These are phyloP conservation scores for Zeuzera pyrina DNA, from an alignment of 2,888 invertebrate genomes.

Conservation along the genomic window DNA sequence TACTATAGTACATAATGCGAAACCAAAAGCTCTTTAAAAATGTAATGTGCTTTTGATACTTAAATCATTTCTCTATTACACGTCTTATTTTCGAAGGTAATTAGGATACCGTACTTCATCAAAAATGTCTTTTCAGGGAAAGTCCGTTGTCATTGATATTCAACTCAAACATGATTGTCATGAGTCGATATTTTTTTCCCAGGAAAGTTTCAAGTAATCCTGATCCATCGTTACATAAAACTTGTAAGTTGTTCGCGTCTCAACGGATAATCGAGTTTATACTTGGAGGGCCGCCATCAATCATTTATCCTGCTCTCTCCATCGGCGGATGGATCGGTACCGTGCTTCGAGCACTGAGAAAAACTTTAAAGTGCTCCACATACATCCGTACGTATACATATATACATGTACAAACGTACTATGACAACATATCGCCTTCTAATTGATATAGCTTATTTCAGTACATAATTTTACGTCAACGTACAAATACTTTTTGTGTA, in stretches of 20 bases:
- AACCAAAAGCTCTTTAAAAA: too few relatives aligned
- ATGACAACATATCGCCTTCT: too few relatives aligned
- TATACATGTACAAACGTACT: too few relatives aligned
- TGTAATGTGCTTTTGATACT: too few relatives aligned
- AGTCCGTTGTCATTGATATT: conserved; percentile 38
- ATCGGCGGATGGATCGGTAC: conserved; percentile 32
- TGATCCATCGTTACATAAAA: conserved; percentile 73
- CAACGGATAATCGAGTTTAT: conserved; percentile 73
- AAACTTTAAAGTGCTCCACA: conserved; percentile 63
- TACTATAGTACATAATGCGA: too few relatives aligned
- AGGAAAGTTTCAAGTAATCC: conserved; percentile 64
- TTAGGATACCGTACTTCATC: background rate
- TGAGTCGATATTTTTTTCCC: conserved; percentile 54
- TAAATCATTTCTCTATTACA: too few relatives aligned
- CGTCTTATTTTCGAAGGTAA: too few relatives aligned
- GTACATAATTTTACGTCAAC: too few relatives aligned
- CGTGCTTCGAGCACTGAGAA: conserved; percentile 40
- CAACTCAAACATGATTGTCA: conserved; percentile 66
- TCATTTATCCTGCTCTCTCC: conserved; percentile 62
- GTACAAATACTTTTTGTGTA: too few relatives aligned
- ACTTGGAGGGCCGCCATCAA: conserved; percentile 70
- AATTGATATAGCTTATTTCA: too few relatives aligned
- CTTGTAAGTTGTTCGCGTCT: conserved; percentile 72
- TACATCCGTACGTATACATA: background rate
- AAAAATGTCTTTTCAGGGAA: conserved; percentile 1